Base-by-base conservation (phyloP, 2,113 vertebrate species). In the Smithornis capensis region DNA sequence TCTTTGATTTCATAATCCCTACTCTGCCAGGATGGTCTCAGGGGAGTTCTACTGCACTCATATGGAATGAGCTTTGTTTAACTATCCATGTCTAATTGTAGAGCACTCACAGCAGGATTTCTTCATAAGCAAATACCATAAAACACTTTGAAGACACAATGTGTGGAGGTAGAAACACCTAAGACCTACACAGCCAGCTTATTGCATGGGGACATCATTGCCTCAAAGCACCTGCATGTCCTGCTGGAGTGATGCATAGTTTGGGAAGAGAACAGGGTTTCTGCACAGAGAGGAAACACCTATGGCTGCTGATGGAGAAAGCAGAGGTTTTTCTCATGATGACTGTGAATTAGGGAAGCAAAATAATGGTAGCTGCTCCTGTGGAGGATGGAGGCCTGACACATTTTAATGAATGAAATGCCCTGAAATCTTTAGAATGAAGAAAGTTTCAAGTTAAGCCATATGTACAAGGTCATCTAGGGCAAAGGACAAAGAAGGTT, bases 161-260 rank as follows among this genome's bases (percentile, higher is more conserved):
- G 3, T 3, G 42, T 19, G 55, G 38, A 23, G 31, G 28, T 8
- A 64, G 77, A 35, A 84, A 35, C 1, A 1, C 7, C 47, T 0
- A 0, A 60, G 42, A 19, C 21, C 12, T 44, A 8, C 2, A 2
- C 29, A 42, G 38, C 37, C 21, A 4, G 27, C 38, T 24, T 12
- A 4, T 35, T 4, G 1, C 2, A 1, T 0, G 3, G 40, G 47
- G 55, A 21, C 2, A 0, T 4, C 56, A 2, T 29, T 62, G 15
- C 15, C 25, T 49, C 42, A 14, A 13, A 8, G 57, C 13, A 7
- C n/a, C 35, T 53, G 19, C 1, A 1, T 27, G 10, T 56, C 52
- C 38, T 27, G 17, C 55, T 3, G 4, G 9, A 21, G 19, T 16
- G 45, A 33, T 33, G 19, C 10, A 7, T 0, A 0, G 23, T 55